Base-by-base conservation (phyloP, 2,113 vertebrate species). In the Microtus pennsylvanicus region DNA sequence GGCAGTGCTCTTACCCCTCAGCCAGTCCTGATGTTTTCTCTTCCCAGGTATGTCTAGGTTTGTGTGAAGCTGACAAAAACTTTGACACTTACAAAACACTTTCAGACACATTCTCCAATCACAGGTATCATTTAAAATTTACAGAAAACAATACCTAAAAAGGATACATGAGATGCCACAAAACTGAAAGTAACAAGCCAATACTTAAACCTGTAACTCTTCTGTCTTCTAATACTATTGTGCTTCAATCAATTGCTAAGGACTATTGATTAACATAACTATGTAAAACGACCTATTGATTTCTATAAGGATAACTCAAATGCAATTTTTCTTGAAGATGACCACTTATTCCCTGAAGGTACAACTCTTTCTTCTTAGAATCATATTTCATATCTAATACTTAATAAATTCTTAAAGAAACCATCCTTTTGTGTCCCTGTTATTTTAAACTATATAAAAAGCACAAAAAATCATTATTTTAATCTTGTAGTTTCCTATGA, bases 41-140 rank as follows among this genome's bases (percentile, higher is more conserved):
- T 52, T 35, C 77, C 50, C 33, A 58, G 19, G 33, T 81, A 58
- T 58, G 11, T 81, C 78, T 81, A 81, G 4, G 19, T 35, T 80
- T 52, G 47, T 80, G 33, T 80, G 47, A 80, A 80, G 17, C 8
- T 80, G 30, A 80, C 58, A 47, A 47, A 69, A 87, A 50, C 63
- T 35, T 90, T 50, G 77, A n/a, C 77, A 45, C 65, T 95, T 90
- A 87, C 22, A 88, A 63, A 92, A 75, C 65, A 77, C 33, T 80
- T 91, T 94, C 30, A 95, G 17, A 94, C 65, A 93, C 35, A 94
- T 86, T 94, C n/a, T 82, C 75, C 63, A 94, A 61, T 90, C 92
- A 96, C 3, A 75, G 26, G 10, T n/a, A 86, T 75, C 19, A 58
- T 58, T 81, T 58, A 87, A 28, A 90, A 87, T 47, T 87, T 77